Percentiles rank a stretch among this genome's conserved stretches.
Conservation (phyloP, 37 sponge, comb jelly and placozoan species). For the Beroe ovata region DNA sequence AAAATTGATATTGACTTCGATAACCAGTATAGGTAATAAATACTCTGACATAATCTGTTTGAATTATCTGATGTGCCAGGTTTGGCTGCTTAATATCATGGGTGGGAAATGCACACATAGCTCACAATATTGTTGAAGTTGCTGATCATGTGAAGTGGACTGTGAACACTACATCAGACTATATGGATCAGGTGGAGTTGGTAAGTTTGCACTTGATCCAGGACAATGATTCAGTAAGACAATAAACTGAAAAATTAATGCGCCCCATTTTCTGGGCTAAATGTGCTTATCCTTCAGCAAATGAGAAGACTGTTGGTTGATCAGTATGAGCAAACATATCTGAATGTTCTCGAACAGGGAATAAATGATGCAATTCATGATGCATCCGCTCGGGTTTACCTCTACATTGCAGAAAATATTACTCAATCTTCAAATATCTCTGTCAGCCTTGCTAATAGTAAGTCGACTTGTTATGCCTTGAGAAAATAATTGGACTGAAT, state of each 20-base stretch:
- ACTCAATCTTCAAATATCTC: slow-evolving; percentile 1
- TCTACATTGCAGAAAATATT: slow-evolving; percentile 2
- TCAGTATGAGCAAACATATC: neutral
- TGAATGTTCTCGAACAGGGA: neutral
- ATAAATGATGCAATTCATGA: neutral
- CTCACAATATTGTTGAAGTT: slow-evolving; percentile 8
- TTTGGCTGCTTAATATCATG: slow-evolving; percentile 30
- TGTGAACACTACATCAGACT: neutral
- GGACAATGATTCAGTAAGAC: no score
- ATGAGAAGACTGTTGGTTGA: neutral
- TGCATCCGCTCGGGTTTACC: slow-evolving; percentile 28
- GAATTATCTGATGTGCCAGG: no score
- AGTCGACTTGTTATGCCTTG: no score
- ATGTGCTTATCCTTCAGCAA: slow-evolving; percentile 10
- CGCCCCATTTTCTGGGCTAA: neutral
- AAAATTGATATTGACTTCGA: neutral
- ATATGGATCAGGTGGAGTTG: neutral
- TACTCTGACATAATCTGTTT: neutral
- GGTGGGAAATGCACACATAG: slow-evolving; percentile 38
- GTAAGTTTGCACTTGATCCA: no score
- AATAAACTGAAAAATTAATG: neutral
- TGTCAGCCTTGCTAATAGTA: slow-evolving; percentile 48
- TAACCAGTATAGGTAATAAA: neutral
- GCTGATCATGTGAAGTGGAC: slow-evolving; percentile 19
- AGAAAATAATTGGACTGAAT: no score